Evolutionary conservation across 2,797 vertebrate species (phyloP).

Genomic region (Psittacula echo): DNA sequence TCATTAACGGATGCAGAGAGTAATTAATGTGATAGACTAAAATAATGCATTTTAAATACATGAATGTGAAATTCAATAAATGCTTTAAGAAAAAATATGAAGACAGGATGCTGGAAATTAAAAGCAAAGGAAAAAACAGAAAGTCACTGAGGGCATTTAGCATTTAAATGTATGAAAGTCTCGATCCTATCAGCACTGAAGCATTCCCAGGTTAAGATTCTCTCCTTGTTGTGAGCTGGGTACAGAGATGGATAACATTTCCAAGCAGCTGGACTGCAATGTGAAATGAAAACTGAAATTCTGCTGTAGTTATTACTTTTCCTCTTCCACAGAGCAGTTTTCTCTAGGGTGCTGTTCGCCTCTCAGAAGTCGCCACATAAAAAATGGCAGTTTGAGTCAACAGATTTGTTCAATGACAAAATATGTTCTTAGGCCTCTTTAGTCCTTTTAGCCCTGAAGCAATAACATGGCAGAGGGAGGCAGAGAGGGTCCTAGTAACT

Average conservation of each 20-base stretch:
- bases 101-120: background rate
- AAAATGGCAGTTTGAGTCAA: conserved; percentile 45
- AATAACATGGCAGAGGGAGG: background rate
- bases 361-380: background rate
- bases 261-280: background rate
- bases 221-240: background rate
- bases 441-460: conserved; percentile 21
- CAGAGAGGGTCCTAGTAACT: background rate
- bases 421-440: conserved; percentile 5
- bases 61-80: background rate
- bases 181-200: background rate
- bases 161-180: background rate
- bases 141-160: background rate
- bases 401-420: conserved; percentile 48
- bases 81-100: background rate
- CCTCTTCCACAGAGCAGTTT: conserved; percentile 28
- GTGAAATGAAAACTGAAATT: conserved; percentile 27
- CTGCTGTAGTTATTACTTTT: conserved; percentile 24
- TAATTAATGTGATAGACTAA: background rate
- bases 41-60: conserved; percentile 21
- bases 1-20: background rate
- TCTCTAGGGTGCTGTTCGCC: background rate
- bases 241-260: background rate
- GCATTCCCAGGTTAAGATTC: background rate
- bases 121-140: background rate